A percentile compares a stretch with the other conserved stretches of the same genome.
Evolutionary conservation across 30 jellyfish, hydroid and myxozoan species (phyloP).

Genomic region (Turritopsis rubra): DNA sequence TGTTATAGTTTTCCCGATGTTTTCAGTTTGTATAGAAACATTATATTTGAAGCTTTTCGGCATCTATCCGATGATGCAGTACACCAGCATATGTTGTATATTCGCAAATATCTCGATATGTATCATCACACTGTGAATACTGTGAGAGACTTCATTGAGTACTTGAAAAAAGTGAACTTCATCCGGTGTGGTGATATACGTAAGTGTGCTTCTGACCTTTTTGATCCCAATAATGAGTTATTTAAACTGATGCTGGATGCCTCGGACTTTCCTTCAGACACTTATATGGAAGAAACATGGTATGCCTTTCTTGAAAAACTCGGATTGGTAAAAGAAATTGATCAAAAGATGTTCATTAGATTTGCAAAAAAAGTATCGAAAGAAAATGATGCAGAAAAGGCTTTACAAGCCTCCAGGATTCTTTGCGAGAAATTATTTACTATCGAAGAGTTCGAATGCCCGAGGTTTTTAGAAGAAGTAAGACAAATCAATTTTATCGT

Average conservation of each 20-base stretch:
- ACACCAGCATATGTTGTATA: conserved; percentile 35
- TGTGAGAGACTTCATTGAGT: background rate
- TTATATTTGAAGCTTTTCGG: background rate
- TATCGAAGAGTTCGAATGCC: conserved; percentile 17
- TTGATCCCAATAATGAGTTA: conserved; percentile 42
- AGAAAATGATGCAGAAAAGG: conserved; percentile 3
- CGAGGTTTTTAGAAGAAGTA: background rate
- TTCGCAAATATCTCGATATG: background rate
- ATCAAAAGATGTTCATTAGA: conserved; percentile 21
- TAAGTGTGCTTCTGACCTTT: conserved; percentile 18
- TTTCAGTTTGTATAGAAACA: background rate
- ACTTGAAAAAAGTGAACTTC: background rate
- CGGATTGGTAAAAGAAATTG: conserved; percentile 32
- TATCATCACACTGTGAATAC: background rate
- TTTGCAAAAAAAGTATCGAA: conserved; percentile 38
- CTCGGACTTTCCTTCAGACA: conserved; percentile 35
- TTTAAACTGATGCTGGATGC: conserved; percentile 31
- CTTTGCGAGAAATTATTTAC: background rate
- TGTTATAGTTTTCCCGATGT: background rate
- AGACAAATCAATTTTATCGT: background rate
- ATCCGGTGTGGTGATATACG: background rate
- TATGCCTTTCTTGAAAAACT: conserved; percentile 14
- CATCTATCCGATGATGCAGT: conserved; percentile 9
- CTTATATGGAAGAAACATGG: background rate
- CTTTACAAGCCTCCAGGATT: background rate